Evolutionary conservation across 1,140 invertebrate genomes (phyloP), one percentile per base, ranked within the genome.

Genomic region (Zaprionus tsacasi): DNA sequence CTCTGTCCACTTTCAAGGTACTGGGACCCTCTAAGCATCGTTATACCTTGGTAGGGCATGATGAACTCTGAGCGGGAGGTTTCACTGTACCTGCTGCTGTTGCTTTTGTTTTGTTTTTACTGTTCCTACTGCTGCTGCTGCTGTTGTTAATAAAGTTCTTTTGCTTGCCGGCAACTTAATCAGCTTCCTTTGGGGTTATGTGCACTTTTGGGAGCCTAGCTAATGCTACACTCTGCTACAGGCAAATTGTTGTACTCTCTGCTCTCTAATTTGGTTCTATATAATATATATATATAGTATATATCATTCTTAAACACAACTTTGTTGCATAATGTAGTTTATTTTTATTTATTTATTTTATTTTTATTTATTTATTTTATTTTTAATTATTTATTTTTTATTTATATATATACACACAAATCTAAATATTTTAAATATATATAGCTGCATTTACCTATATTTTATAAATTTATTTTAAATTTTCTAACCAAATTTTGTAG

Each of bases 21-120:
- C 52, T 87, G 73, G 77, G 77, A 11, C 83, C 82, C 21, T 89
- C 85, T 0, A 83, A 73, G 69, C 69, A 86, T 68, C 82, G 82
- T 45, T 86, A 86, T 52, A 66, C 69, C 13, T 36, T 86, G n/a
- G 61, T 89, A 30, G 55, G n/a, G 10, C 85, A 79, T 43, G 86
- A 88, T 66, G 85, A 89, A 71, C 85, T 88, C 12, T 89, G 74
- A 85, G 61, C 55, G 38, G 13, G 15, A 13, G 36, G 15, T 11
- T 65, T 21, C n/a, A 52, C 54, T 57, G 17, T 54, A 15, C 12
- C 52, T 60, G 43, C 38, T 73, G 60, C 35, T 78, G 45, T 25
- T 45, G 12, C 40, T n/a, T 0, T 30, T n/a, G 12, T 17, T 65
- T 48, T 69, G 56, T 45, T 70, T 54, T 56, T 69, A 45, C 50